These are phyloP conservation scores for Scomber colias DNA, from an alignment of 2,113 vertebrate species.

Conservation along the genomic window DNA sequence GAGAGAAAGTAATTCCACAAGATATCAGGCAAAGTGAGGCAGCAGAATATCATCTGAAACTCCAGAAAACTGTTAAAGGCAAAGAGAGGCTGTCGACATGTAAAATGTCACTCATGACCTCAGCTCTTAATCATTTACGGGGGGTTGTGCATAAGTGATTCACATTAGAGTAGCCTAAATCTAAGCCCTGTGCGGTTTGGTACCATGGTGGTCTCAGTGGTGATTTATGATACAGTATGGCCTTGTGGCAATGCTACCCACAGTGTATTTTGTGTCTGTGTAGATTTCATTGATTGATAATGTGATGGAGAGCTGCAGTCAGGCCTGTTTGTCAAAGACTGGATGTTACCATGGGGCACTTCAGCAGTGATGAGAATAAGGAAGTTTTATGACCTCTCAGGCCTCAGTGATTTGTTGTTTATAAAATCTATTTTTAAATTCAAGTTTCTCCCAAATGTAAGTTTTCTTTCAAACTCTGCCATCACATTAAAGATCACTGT, in stretches of 20 bases:
- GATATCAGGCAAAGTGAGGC: constrained; percentile 18
- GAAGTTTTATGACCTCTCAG: constrained; percentile 18
- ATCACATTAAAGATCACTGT: constrained; percentile 22
- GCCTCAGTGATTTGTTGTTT: constrained; percentile 33
- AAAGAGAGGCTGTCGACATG: constrained; percentile 22
- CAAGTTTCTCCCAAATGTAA: constrained; percentile 24
- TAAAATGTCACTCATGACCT: constrained; percentile 62
- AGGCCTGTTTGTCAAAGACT: constrained; percentile 28
- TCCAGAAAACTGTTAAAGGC: constrained; percentile 11
- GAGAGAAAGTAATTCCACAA: constrained; percentile 15
- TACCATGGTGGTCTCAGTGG: constrained; percentile 70
- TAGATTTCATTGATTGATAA: constrained; percentile 60
- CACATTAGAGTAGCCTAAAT: constrained; percentile 52
- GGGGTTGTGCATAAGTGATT: constrained; percentile 52
- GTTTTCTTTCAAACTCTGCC: constrained; percentile 32
- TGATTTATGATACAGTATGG: constrained; percentile 69
- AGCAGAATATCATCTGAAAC: constrained; percentile 7
- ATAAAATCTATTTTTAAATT: constrained; percentile 30
- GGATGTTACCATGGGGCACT: constrained; percentile 26
- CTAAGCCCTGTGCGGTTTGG: constrained; percentile 60
- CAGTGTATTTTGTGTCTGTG: constrained; percentile 56
- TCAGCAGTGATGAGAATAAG: neutral
- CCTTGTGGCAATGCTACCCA: constrained; percentile 32
- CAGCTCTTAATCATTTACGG: constrained; percentile 66
- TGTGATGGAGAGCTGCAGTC: constrained; percentile 41